Conservation (phyloP, 2,113 vertebrate genomes). For the Psettodes erumei region DNA sequence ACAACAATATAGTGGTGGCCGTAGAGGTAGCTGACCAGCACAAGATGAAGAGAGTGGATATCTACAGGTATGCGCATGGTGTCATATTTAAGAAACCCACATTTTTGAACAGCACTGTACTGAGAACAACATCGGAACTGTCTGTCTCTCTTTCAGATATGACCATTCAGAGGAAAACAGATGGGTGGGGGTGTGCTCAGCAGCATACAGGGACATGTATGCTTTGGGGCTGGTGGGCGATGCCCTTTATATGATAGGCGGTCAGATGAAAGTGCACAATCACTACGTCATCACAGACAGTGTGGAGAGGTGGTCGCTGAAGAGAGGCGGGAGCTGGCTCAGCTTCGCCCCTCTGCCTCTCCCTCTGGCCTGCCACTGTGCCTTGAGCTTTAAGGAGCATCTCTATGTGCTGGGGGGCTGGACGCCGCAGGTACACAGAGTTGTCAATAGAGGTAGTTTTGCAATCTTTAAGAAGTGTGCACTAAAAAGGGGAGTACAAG, state of each 20-base stretch:
- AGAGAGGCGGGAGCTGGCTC: slow-evolving; percentile 86
- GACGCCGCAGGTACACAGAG: slow-evolving; percentile 89
- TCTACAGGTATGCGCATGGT: slow-evolving; percentile 85
- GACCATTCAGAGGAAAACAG: slow-evolving; percentile 82
- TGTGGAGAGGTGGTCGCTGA: slow-evolving; percentile 87
- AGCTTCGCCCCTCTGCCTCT: slow-evolving; percentile 86
- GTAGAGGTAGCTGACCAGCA: slow-evolving; percentile 88
- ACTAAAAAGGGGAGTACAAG: no score
- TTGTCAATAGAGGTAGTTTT: not conserved
- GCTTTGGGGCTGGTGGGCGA: slow-evolving; percentile 82
- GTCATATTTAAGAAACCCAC: not conserved
- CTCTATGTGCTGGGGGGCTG: slow-evolving; percentile 92
- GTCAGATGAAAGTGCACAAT: slow-evolving; percentile 90
- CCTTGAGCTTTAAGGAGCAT: slow-evolving; percentile 82
- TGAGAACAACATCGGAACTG: not conserved
- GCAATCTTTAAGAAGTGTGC: not conserved
- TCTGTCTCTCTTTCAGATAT: slow-evolving; percentile 82
- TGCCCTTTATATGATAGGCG: slow-evolving; percentile 87
- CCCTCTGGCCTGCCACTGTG: slow-evolving; percentile 85
- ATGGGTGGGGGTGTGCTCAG: slow-evolving; percentile 87
- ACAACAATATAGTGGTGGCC: slow-evolving; percentile 87
- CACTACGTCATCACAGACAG: slow-evolving; percentile 88
- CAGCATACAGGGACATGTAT: slow-evolving; percentile 88
- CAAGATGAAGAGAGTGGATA: slow-evolving; percentile 85
- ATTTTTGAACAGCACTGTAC: not conserved